Evolutionary conservation across 2,888 invertebrate species (phyloP), one percentile per base, ranked within the genome.

Genomic region (Cartodere bifasciata): DNA sequence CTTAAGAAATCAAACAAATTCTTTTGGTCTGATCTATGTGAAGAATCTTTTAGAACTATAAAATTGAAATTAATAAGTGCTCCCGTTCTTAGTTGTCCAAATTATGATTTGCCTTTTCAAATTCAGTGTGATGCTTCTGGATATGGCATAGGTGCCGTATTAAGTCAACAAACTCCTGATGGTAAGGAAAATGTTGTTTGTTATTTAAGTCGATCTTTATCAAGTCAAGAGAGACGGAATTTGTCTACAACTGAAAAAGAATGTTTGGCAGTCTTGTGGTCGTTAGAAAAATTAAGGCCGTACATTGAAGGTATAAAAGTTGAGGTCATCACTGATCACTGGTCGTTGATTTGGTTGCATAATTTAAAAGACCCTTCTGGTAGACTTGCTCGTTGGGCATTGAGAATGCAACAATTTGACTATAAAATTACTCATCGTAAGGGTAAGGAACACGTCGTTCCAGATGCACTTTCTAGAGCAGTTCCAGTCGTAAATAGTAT

Each of bases 381-480:
- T n/a, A 9, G 34, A 15, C 23, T 39, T 6, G 32, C 31, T 2
- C 23, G 36, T 7, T 35, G 37, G 38, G 28, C 33, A 2, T 16
- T 39, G 5, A 13, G 26, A 13, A 13, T 40, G 13, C 37, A 35
- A 12, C 36, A 36, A 23, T 34, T 29, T 16, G 36, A 34, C 15
- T 38, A 26, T 13, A 12, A 21, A 9, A 27, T 41, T 11, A 15
- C 33, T 2, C 41, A 39, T 21, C 35, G 41, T 2, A 35, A 39
- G 28, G 36, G 37, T 4, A 35, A 34, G 16, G 38, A 42, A 2
- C 30, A 37, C 29, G 12, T 36, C 12, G 34, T 39, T 9, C 38
- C 42, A 13, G 39, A 41, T 29, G 23, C 28, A 3, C 22, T 41
- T 4, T 42, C 38, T 2, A 25, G 39, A 6, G 22, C 34, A 16